A percentile compares a stretch with the other conserved stretches of the same genome.
Evolutionary conservation across 2,797 vertebrate species (phyloP).

Genomic region (Pangasius larnaudii): DNA sequence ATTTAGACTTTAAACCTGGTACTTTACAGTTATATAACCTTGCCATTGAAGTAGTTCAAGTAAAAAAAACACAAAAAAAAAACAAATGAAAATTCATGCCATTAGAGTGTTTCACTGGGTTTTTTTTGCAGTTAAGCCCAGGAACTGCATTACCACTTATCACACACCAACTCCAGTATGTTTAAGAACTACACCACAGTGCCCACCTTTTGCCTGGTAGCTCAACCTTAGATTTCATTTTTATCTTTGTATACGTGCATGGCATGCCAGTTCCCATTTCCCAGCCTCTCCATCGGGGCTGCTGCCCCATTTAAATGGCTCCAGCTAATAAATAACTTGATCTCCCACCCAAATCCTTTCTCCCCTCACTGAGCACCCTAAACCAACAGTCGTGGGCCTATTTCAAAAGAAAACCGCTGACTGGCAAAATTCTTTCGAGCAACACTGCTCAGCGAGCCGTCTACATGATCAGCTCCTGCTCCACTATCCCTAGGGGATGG

Average conservation of each 20-base stretch:
- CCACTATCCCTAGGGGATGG: constrained; percentile 1
- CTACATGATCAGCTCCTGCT: constrained; percentile 16
- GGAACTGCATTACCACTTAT: background rate
- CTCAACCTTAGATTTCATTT: constrained; percentile 43
- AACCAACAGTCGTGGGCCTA: constrained; percentile 76
- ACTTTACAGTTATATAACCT: background rate
- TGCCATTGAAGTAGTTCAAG: background rate
- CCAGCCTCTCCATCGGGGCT: constrained; percentile 69
- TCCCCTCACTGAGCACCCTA: constrained; percentile 75
- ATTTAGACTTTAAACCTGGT: background rate
- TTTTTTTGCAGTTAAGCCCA: background rate
- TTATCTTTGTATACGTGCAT: constrained; percentile 63
- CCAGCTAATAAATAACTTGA: constrained; percentile 80
- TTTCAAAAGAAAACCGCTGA: constrained; percentile 73
- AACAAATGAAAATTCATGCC: background rate
- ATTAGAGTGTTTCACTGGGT: background rate
- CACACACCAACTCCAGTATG: background rate
- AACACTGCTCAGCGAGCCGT: background rate
- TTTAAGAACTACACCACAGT: background rate
- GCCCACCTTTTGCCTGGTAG: background rate
- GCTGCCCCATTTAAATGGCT: constrained; percentile 75
- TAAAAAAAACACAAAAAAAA: background rate
- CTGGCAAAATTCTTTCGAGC: constrained; percentile 11
- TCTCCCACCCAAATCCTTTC: constrained; percentile 78
- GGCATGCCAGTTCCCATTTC: constrained; percentile 79